Evolutionary conservation across 1,140 invertebrate genomes (phyloP), one percentile per base, ranked within the genome.

Genomic region (Orussus abietinus): DNA sequence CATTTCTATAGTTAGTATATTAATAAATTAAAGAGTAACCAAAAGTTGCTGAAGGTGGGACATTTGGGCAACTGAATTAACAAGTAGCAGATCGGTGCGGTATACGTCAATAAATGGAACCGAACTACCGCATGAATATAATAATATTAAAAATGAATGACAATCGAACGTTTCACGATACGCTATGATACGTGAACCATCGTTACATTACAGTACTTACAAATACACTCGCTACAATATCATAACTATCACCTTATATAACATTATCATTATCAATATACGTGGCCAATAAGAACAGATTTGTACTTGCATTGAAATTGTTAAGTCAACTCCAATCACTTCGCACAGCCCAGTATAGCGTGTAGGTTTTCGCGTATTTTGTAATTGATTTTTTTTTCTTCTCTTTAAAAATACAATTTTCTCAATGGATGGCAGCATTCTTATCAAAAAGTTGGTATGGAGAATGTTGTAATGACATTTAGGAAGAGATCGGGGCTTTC

Each of bases 251-350:
- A 47, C 54, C 64, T 70, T 67, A 69, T 55, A 62, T 64, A 67
- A 66, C 55, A 69, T 66, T 70, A 72, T 67, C 55, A 64, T 69
- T 67, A 62, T 67, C 60, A 66, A 69, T 72, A 71, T 70, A 71
- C 59, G 69, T 71, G 68, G 67, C 68, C 69, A 71, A 72, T 71
- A 71, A 72, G 66, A 72, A 70, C 68, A 70, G 68, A 69, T 72
- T 72, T 72, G 69, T 72, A 72, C 69, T 72, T 71, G 69, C 62
- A 72, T 70, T 72, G 64, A 71, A 72, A 70, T 72, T 69, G 66
- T 72, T 70, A 70, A 71, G 66, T 69, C 60, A 71, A 69, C 66
- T 72, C 66, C 66, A 70, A 71, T 71, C 64, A 70, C 63, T 67
- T 71, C 62, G 65, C 69, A 73, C 69, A 73, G 69, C 69, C 69